These are phyloP conservation scores for Xanthorhoe designata DNA, from an alignment of 2,888 invertebrate species.

Conservation along the genomic window DNA sequence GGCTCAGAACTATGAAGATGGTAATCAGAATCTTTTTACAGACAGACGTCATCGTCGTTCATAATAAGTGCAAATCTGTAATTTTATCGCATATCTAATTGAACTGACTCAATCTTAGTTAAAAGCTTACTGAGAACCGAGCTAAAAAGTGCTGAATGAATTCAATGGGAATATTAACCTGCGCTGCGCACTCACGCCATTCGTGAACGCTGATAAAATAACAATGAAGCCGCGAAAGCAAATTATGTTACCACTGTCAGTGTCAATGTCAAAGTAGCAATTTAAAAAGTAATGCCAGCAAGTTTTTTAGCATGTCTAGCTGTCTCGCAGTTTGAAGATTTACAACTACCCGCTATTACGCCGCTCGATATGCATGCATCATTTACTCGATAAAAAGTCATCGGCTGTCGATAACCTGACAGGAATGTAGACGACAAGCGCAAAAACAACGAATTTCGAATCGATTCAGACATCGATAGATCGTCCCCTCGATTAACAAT, in stretches of 20 bases:
- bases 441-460: conserved; percentile 52
- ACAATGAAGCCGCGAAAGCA: conserved; percentile 54
- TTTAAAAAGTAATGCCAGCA: conserved; percentile 45
- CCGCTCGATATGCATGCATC: conserved; percentile 37
- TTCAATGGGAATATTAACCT: conserved; percentile 48
- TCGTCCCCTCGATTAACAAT: conserved; percentile 64
- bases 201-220: conserved; percentile 43
- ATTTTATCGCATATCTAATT: conserved; percentile 30
- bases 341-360: conserved; percentile 35
- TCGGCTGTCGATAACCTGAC: conserved; percentile 37
- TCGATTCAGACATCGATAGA: conserved; percentile 55
- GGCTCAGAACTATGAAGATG: conserved; percentile 22
- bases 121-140: conserved; percentile 60
- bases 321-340: conserved; percentile 43
- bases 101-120: conserved; percentile 33
- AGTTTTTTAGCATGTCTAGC: conserved; percentile 35
- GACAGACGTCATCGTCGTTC: conserved; percentile 18
- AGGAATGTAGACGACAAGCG: conserved; percentile 34
- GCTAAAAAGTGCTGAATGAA: conserved; percentile 53
- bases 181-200: conserved; percentile 51
- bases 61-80: conserved; percentile 39
- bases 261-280: conserved; percentile 41
- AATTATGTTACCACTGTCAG: conserved; percentile 35
- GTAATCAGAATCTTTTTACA: conserved; percentile 26
- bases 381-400: conserved; percentile 42